Evolutionary conservation across 1,140 invertebrate genomes (phyloP).

Genomic region (Nylanderia fulva): DNA sequence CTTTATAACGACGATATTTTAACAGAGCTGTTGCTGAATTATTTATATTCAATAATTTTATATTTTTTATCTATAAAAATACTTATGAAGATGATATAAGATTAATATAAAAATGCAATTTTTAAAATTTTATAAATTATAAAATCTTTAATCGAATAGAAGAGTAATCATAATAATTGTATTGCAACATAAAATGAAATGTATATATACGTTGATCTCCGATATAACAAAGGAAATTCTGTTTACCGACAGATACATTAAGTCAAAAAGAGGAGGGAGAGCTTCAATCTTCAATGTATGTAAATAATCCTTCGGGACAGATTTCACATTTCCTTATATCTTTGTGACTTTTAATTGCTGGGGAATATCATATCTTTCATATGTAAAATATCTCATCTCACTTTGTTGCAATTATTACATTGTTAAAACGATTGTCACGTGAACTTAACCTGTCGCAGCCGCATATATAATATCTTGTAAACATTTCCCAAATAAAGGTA

Average conservation of each 20-base stretch:
- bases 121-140: background rate
- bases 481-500: constrained; percentile 9
- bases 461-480: background rate
- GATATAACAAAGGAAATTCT: background rate
- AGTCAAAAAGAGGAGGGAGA: background rate
- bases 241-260: constrained; percentile 32
- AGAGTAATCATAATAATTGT: background rate
- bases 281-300: background rate
- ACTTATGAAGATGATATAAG: background rate
- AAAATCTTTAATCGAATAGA: background rate
- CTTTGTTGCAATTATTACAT: constrained; percentile 6
- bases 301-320: background rate
- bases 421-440: background rate
- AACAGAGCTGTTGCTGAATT: background rate
- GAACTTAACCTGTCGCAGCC: constrained; percentile 17
- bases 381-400: background rate
- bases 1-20: background rate
- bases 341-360: background rate
- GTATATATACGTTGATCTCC: background rate
- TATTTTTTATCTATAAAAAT: background rate
- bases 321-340: background rate
- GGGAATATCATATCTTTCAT: background rate
- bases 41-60: background rate
- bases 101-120: background rate
- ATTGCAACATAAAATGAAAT: background rate